phyloP scores from a whole-genome alignment of 2,797 vertebrate genomes.

The Tragopan temminckii region DNA sequence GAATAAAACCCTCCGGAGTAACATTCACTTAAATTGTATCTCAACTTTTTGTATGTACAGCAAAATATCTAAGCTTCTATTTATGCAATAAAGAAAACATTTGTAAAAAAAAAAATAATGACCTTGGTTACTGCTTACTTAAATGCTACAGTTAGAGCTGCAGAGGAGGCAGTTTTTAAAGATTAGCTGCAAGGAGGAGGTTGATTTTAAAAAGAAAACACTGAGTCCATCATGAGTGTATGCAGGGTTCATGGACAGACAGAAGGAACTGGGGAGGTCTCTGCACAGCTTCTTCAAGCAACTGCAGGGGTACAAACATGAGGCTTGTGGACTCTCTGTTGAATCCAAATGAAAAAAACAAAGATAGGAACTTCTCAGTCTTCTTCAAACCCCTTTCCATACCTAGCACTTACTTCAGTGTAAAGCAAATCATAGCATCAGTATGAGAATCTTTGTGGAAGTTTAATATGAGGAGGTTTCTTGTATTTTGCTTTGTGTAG shows the following conservation, averaged over 20 bases:
- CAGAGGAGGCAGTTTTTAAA: neutral
- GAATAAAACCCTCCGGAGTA: conserved; percentile 13
- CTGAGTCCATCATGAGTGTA: neutral
- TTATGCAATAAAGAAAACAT: conserved; percentile 62
- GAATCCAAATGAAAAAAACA: neutral
- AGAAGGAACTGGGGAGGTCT: neutral
- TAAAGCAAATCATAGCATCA: neutral
- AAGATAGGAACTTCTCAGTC: neutral
- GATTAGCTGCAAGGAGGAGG: neutral
- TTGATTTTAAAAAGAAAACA: neutral
- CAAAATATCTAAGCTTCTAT: conserved; percentile 5
- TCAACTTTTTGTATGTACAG: neutral
- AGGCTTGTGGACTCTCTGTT: neutral
- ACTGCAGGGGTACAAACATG: neutral
- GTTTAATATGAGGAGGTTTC: neutral
- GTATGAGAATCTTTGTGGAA: neutral
- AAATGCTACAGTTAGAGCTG: neutral
- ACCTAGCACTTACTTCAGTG: neutral
- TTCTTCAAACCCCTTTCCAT: neutral
- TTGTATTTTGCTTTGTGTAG: neutral
- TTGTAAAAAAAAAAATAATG: neutral
- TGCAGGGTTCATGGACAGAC: neutral
- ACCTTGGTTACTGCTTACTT: neutral
- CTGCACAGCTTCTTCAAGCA: neutral
- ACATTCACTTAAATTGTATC: neutral